Evolutionary conservation across 2,888 invertebrate species (phyloP), one percentile per base, ranked within the genome.

Genomic region (Eremobia ochroleuca): DNA sequence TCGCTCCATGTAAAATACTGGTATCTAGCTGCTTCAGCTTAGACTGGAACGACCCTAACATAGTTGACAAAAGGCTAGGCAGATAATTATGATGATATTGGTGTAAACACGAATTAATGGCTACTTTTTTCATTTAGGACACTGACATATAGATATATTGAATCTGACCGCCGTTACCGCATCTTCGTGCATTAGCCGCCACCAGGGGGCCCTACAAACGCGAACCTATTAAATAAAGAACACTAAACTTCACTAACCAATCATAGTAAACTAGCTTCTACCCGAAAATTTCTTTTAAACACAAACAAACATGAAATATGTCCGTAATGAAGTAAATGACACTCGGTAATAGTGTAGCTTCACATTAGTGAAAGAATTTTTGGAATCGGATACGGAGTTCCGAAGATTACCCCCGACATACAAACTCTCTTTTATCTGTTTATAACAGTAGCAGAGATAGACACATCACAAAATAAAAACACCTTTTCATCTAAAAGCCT

Each of bases 381-480:
- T 11, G 25, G 52, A 52, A 25, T 52, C 25, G 49, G 25, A 25
- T 49, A 2, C 8, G 49, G 8, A 49, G 21, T 52, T 52, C 52
- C 4, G 52, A n/a, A 11, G n/a, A 13, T n/a, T n/a, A 55, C 9
- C 52, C n/a, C 11, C 25, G 8, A 58, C 8, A 37, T 1, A 62
- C 37, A 62, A n/a, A 18, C 4, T 15, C 4, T 4, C 37, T 4
- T 8, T 31, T 9, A 8, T 28, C 58, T 18, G 1, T 59, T 11
- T 55, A 18, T 28, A 28, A 28, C 2, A 58, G 13, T 13, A 58
- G 2, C 2, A 15, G 31, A 75, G 11, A 59, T 66, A 68, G 25
- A 61, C 9, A n/a, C 34, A 15, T 4, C 4, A 52, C 28, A 71
- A 76, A 76, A 70, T n/a, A n/a, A 40, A 37, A 76, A 61, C 31